Percentiles rank a stretch among this genome's conserved stretches.
These are phyloP conservation scores for Cacoxenus indagator DNA, from an alignment of 2,888 invertebrate species.

Conservation along the genomic window DNA sequence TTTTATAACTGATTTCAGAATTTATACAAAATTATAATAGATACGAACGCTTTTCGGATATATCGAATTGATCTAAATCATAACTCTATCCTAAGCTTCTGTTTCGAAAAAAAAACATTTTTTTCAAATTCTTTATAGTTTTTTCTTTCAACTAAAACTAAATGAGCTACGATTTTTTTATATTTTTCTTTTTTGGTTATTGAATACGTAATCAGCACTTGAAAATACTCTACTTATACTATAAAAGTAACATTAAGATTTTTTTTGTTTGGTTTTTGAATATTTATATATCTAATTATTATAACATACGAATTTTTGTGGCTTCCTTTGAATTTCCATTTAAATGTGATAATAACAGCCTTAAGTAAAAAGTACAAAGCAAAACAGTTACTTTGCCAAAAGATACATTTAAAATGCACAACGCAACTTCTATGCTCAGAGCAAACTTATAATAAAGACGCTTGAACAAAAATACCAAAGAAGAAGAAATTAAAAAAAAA, in stretches of 20 bases:
- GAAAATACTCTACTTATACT: constrained; percentile 56
- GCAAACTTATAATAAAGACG: background rate
- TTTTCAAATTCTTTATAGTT: too few species aligned
- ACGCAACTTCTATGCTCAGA: background rate
- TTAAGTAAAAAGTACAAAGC: background rate
- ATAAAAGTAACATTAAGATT: constrained; percentile 37
- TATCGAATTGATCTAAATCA: too few species aligned
- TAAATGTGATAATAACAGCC: background rate
- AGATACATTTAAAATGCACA: background rate
- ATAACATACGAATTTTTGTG: constrained; percentile 40
- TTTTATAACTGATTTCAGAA: background rate
- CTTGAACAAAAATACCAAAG: background rate
- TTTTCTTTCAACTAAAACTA: background rate
- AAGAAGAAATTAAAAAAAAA: background rate
- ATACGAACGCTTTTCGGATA: too few species aligned
- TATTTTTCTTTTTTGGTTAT: constrained; percentile 21
- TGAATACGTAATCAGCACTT: constrained; percentile 57
- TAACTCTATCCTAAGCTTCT: constrained; percentile 47
- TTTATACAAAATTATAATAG: too few species aligned
- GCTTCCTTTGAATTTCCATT: background rate
- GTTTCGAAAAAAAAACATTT: constrained; percentile 47
- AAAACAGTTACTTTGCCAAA: background rate
- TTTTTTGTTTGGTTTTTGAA: constrained; percentile 25
- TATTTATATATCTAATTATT: constrained; percentile 35
- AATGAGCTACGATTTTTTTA: constrained; percentile 12